Percentiles rank a stretch among this genome's conserved stretches.
phyloP scores from a whole-genome alignment of 2,888 invertebrate species.

The Maniola hyperantus region DNA sequence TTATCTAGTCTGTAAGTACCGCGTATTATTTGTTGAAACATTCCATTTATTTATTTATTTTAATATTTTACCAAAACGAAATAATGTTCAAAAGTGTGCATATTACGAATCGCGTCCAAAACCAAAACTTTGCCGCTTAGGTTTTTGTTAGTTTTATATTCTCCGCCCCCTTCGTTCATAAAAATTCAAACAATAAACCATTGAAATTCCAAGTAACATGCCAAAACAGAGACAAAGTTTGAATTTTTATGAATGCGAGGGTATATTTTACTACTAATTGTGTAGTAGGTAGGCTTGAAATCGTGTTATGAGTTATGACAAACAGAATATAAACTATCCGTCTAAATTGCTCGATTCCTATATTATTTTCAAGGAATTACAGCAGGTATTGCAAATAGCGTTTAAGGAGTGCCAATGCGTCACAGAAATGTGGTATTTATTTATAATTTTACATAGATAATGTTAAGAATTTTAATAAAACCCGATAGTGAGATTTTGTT shows the following conservation, averaged over 20 bases:
- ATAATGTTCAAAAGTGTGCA: conserved; percentile 42
- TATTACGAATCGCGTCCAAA: conserved; percentile 53
- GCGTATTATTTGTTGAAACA: conserved; percentile 22
- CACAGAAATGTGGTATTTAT: conserved; percentile 65
- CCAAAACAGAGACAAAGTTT: neutral
- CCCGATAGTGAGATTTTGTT: conserved; percentile 62
- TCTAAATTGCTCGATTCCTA: conserved; percentile 10
- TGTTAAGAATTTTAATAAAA: conserved; percentile 74
- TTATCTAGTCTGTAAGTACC: conserved; percentile 8
- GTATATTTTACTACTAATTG: conserved; percentile 28
- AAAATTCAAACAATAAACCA: neutral
- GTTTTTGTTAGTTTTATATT: conserved; percentile 42
- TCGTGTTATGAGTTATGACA: neutral
- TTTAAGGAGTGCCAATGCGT: conserved; percentile 68
- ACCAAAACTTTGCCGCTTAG: conserved; percentile 39
- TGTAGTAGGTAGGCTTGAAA: too few relatives aligned
- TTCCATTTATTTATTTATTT: conserved; percentile 19
- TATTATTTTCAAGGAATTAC: conserved; percentile 13
- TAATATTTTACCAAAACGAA: conserved; percentile 41
- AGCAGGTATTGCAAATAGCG: conserved; percentile 31
- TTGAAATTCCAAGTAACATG: neutral
- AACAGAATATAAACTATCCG: neutral
- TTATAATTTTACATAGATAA: conserved; percentile 67
- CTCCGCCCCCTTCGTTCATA: neutral
- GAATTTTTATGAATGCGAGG: conserved; percentile 2